phyloP scores from a whole-genome alignment of 2,888 invertebrate genomes.

The Synanthedon tipuliformis region DNA sequence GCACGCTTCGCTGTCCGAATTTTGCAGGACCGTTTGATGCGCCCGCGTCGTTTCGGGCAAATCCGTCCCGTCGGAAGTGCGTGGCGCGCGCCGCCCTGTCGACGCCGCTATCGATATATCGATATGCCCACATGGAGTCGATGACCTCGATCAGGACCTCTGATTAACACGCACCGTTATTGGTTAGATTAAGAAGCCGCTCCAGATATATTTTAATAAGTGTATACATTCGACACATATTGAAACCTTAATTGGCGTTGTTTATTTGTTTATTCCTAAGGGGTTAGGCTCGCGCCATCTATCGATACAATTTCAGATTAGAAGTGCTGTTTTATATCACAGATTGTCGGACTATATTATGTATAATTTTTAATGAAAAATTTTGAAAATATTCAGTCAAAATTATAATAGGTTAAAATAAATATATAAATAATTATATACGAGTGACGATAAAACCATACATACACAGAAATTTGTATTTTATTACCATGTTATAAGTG shows the following conservation, averaged over 20 bases:
- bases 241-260: not conserved
- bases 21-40: slow-evolving; percentile 64
- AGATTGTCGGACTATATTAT: too few species aligned
- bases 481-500: too few species aligned
- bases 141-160: slow-evolving; percentile 59
- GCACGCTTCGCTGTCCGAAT: slow-evolving; percentile 63
- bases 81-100: slow-evolving; percentile 43
- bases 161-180: slow-evolving; percentile 47
- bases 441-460: too few species aligned
- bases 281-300: too few species aligned
- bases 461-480: too few species aligned
- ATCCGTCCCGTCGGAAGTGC: slow-evolving; percentile 70
- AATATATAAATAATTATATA: too few species aligned
- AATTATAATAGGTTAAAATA: too few species aligned
- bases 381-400: too few species aligned
- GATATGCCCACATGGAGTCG: slow-evolving; percentile 57
- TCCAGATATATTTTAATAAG: slow-evolving; percentile 12
- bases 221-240: not conserved
- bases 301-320: too few species aligned
- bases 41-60: slow-evolving; percentile 69
- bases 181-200: slow-evolving; percentile 43
- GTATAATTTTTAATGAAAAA: too few species aligned
- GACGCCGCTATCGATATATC: slow-evolving; percentile 42
- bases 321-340: too few species aligned
- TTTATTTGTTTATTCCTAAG: too few species aligned